These are phyloP conservation scores for Perizoma affinitatum DNA, from an alignment of 2,888 invertebrate genomes.

Conservation along the genomic window DNA sequence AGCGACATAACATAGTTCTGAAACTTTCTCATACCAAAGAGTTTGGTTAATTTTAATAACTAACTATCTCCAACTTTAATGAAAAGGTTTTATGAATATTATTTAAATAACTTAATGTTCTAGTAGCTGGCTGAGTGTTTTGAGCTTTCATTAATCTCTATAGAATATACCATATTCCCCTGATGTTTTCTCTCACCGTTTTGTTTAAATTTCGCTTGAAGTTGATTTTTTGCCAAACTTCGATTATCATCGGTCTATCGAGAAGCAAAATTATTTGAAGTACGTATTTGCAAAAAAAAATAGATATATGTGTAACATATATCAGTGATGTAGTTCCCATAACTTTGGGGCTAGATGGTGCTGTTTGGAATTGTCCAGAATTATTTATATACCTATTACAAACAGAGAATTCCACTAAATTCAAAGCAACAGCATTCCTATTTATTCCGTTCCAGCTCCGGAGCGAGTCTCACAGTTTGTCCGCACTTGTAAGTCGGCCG, in stretches of 20 bases:
- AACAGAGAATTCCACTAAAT: slow-evolving; percentile 7
- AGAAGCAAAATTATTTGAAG: too few species aligned
- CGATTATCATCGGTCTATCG: too few species aligned
- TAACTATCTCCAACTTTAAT: slow-evolving; percentile 21
- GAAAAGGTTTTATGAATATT: slow-evolving; percentile 25
- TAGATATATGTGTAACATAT: too few species aligned
- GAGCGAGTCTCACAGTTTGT: slow-evolving; percentile 1
- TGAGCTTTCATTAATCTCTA: not conserved
- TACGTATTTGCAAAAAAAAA: too few species aligned
- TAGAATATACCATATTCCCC: too few species aligned
- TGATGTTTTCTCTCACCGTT: too few species aligned
- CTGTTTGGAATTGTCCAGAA: too few species aligned
- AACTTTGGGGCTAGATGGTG: too few species aligned
- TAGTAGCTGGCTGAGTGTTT: slow-evolving; percentile 4
- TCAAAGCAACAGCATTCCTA: slow-evolving; percentile 5
- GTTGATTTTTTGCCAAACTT: too few species aligned
- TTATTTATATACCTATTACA: not conserved
- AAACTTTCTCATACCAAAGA: slow-evolving; percentile 19
- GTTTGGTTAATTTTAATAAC: slow-evolving; percentile 22
- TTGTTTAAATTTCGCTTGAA: too few species aligned
- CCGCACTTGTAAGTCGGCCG: slow-evolving; percentile 9
- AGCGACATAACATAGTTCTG: slow-evolving; percentile 13
- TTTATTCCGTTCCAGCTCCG: slow-evolving; percentile 1
- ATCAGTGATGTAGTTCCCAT: too few species aligned
- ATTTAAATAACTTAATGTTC: slow-evolving; percentile 16